Conservation (phyloP, 2,113 vertebrate genomes). For the Typhlomys cinereus region DNA sequence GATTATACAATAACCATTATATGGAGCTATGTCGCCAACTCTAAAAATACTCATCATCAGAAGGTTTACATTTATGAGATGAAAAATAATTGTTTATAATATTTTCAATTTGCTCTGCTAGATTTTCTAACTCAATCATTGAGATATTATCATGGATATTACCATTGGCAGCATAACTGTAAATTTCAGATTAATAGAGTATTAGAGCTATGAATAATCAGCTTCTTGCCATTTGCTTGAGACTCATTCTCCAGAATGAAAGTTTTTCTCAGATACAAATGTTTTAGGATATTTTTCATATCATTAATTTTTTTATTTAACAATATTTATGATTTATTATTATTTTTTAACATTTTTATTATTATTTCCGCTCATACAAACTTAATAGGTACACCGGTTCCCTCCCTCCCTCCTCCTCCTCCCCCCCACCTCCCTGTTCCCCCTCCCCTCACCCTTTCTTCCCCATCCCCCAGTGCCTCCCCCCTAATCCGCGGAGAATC, state of each 20-base stretch:
- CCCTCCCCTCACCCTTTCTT: too few relatives aligned
- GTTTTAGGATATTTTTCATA: neutral
- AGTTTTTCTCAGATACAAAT: neutral
- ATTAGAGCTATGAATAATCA: neutral
- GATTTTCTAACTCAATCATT: neutral
- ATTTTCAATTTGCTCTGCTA: conserved; percentile 11
- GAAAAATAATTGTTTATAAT: neutral
- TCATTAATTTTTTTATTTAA: too few relatives aligned
- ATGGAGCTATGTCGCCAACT: neutral
- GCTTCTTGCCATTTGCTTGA: neutral
- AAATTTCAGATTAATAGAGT: conserved; percentile 16
- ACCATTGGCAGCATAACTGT: neutral
- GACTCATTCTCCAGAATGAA: neutral
- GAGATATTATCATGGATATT: neutral
- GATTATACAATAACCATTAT: neutral
- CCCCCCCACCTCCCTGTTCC: too few relatives aligned
- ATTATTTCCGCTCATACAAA: too few relatives aligned
- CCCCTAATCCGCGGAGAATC: too few relatives aligned
- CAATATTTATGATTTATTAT: too few relatives aligned
- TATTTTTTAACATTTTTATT: too few relatives aligned
- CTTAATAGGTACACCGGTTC: too few relatives aligned
- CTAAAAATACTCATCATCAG: neutral
- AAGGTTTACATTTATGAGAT: neutral
- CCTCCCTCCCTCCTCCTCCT: neutral
- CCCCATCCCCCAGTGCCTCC: too few relatives aligned